Evolutionary conservation across 2,797 vertebrate genomes (phyloP).

Genomic region (Myioborus melanocephalus): DNA sequence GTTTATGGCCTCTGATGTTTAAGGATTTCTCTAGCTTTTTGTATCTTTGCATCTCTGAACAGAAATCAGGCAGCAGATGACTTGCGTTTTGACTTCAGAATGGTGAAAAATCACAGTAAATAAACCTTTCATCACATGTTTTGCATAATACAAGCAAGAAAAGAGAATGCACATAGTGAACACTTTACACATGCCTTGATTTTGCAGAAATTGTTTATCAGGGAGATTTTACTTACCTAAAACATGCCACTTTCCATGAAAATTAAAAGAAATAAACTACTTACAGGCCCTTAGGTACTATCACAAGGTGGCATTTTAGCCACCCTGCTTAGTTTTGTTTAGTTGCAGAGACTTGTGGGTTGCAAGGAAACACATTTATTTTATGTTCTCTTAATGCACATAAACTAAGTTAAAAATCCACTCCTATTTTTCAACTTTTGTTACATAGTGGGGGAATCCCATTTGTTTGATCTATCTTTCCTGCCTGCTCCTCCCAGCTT

Average conservation of each 20-base stretch:
- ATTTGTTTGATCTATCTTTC: background rate
- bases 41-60: background rate
- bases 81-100: background rate
- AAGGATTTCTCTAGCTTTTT: background rate
- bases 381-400: background rate
- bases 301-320: background rate
- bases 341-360: background rate
- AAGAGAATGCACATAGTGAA: background rate
- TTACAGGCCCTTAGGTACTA: background rate
- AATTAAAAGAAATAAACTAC: background rate
- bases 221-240: background rate
- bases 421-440: background rate
- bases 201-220: background rate
- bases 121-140: background rate
- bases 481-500: background rate
- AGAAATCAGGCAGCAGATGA: background rate
- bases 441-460: background rate
- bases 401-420: background rate
- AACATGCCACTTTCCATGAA: background rate
- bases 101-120: background rate
- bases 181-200: background rate
- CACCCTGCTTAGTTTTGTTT: background rate
- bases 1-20: background rate
- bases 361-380: conserved; percentile 23
- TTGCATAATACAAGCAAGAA: conserved; percentile 29